A percentile compares a stretch with the other conserved stretches of the same genome.
These are phyloP conservation scores for Neelides sp. DNA, from an alignment of 1,140 invertebrate genomes.

Conservation along the genomic window DNA sequence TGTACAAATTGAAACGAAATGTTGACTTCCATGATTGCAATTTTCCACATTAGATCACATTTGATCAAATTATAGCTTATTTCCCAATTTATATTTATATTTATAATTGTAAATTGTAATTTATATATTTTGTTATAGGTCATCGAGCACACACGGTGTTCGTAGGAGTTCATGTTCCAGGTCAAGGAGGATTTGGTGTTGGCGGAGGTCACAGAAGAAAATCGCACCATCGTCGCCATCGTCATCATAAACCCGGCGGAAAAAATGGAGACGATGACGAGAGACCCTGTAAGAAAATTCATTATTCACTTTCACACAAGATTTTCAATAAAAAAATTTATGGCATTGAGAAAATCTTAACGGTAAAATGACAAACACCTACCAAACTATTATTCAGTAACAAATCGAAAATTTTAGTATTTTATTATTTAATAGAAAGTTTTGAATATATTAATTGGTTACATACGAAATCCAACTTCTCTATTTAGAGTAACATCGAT, in stretches of 20 bases:
- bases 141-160: conserved; percentile 78
- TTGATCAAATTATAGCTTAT: neutral
- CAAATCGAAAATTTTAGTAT: too few relatives aligned
- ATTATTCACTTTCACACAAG: too few relatives aligned
- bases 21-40: neutral
- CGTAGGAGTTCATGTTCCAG: conserved; percentile 70
- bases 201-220: conserved; percentile 45
- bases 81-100: neutral
- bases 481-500: too few relatives aligned
- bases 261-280: conserved; percentile 36
- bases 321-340: too few relatives aligned
- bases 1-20: too few relatives aligned
- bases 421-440: too few relatives aligned
- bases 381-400: too few relatives aligned
- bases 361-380: too few relatives aligned
- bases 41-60: neutral
- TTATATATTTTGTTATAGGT: conserved; percentile 42
- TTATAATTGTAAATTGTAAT: neutral
- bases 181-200: conserved; percentile 33
- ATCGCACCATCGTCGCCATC: conserved; percentile 45
- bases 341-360: too few relatives aligned
- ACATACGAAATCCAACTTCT: too few relatives aligned
- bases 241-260: conserved; percentile 64
- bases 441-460: too few relatives aligned
- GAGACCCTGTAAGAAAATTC: conserved; percentile 33